phyloP scores from a whole-genome alignment of 2,113 vertebrate species.

The Sterna hirundo region DNA sequence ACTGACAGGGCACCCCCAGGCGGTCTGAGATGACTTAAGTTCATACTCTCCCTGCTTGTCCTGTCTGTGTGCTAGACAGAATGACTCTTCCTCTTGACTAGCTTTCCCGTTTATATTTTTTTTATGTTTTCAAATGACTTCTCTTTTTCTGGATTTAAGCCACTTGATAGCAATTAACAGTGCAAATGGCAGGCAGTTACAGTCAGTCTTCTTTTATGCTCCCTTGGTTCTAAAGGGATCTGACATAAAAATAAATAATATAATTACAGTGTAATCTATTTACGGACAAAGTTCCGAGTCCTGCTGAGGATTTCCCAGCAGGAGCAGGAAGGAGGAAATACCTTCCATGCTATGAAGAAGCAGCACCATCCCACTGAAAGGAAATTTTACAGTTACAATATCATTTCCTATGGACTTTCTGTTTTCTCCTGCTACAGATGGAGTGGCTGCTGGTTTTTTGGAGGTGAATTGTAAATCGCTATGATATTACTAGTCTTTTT shows the following conservation, averaged over 20 bases:
- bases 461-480: neutral
- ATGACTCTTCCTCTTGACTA: neutral
- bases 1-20: conserved; percentile 6
- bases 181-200: neutral
- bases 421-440: neutral
- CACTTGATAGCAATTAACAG: neutral
- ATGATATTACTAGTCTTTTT: neutral
- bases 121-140: neutral
- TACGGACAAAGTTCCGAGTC: neutral
- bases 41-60: neutral
- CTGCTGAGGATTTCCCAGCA: neutral
- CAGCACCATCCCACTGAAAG: neutral
- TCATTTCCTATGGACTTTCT: neutral
- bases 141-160: neutral
- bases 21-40: neutral
- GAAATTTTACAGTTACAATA: neutral
- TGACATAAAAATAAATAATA: neutral
- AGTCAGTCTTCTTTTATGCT: neutral
- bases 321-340: neutral
- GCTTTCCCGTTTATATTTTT: neutral
- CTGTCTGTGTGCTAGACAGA: neutral
- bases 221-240: neutral
- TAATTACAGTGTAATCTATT: neutral
- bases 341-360: neutral
- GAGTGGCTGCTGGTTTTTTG: neutral